Evolutionary conservation across 2,113 vertebrate genomes (phyloP), one percentile per base, ranked within the genome.

Genomic region (Panthera uncia): DNA sequence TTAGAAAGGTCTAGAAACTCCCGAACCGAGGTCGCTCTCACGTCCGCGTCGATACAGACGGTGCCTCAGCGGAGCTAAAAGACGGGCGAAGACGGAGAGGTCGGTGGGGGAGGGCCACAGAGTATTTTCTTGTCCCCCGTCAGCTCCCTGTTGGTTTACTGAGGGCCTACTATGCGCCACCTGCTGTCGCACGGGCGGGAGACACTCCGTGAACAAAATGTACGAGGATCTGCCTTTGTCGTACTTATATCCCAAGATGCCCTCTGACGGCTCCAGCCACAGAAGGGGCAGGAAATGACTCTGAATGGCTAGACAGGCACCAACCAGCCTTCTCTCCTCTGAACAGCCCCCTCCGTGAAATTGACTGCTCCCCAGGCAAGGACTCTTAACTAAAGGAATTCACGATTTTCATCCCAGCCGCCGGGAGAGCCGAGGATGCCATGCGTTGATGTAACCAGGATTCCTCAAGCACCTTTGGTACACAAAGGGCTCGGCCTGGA

Each of bases 191-290:
- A 2, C 1, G 13, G 50, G 21, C 31, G 55, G 63, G 16, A 31
- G 68, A 45, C 23, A 1, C 4, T 0, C 33, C 1, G 7, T 0
- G 68, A 52, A 18, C 4, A 13, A 36, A 31, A 41, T 1, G 5
- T 5, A 16, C 5, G 2, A 48, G 36, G 4, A 38, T 2, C 14
- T 0, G 33, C 50, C 63, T 48, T 14, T 1, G 33, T 16, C 33
- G 14, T 1, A 1, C 3, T 52, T 27, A 1, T 0, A 6, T 7
- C 16, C 19, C 2, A 12, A 50, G 68, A 52, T 27, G 1, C 1
- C 6, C 29, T 48, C 31, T 4, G 3, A 23, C 7, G 36, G 25
- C 3, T 31, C 68, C 25, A 13, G 33, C 33, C n/a, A 10, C 48
- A 65, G 33, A 18, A 7, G 50, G 63, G 52, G 31, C 15, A 5